phyloP scores from a whole-genome alignment of 2,797 vertebrate genomes.

The Myotis daubentonii region DNA sequence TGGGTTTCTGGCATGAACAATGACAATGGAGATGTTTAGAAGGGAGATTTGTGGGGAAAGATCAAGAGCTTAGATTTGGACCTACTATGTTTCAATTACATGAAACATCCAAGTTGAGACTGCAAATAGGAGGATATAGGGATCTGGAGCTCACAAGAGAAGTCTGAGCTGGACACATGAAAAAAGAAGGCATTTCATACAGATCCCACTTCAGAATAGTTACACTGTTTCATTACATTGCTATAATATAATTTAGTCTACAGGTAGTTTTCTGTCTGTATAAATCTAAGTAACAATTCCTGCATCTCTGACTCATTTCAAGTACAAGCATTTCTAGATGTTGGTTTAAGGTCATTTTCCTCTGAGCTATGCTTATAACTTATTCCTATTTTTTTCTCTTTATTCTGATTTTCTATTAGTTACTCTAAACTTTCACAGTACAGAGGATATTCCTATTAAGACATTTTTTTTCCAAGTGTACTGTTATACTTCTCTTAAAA shows the following conservation, averaged over 20 bases:
- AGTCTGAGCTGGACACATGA: neutral
- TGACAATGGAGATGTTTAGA: neutral
- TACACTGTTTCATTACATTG: constrained; percentile 3
- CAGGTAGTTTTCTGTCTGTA: constrained; percentile 1
- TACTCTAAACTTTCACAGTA: neutral
- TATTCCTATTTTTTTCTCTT: constrained; percentile 21
- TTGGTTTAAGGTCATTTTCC: constrained; percentile 50
- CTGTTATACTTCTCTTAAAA: constrained; percentile 52
- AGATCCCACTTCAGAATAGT: constrained; percentile 11
- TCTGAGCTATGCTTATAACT: constrained; percentile 34
- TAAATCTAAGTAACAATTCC: constrained; percentile 57
- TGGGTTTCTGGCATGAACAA: neutral
- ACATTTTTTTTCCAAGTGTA: neutral
- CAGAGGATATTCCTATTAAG: constrained; percentile 36
- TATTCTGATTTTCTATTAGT: neutral
- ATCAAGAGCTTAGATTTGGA: neutral
- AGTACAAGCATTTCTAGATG: constrained; percentile 51
- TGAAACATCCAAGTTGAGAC: neutral
- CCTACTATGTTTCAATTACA: neutral
- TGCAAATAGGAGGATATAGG: neutral
- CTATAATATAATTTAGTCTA: constrained; percentile 15
- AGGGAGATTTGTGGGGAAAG: neutral
- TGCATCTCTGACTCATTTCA: constrained; percentile 13
- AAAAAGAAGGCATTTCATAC: neutral
- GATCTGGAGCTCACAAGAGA: neutral